Evolutionary conservation across 2,797 vertebrate genomes (phyloP).

Genomic region (Sebastes miniatus): DNA sequence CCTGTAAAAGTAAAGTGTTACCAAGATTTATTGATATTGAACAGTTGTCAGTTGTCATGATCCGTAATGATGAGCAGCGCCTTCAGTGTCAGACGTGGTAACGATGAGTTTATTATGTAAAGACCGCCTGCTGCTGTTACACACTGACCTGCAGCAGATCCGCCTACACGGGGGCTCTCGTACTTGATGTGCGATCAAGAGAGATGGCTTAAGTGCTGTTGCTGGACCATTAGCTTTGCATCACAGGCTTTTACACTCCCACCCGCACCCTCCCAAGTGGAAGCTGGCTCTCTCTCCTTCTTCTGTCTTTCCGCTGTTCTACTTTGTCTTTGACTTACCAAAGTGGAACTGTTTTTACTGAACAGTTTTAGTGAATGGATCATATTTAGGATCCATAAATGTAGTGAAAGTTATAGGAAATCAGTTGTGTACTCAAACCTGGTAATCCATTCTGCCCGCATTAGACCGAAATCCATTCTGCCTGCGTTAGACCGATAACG

Average conservation of each 20-base stretch:
- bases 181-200: neutral
- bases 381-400: neutral
- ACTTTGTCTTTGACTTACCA: neutral
- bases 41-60: neutral
- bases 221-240: slow-evolving; percentile 30
- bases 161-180: neutral
- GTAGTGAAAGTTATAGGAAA: neutral
- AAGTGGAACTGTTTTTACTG: neutral
- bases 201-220: slow-evolving; percentile 34
- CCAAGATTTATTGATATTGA: neutral
- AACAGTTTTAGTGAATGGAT: neutral
- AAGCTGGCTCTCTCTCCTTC: neutral
- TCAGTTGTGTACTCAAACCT: neutral
- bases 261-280: neutral
- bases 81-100: neutral
- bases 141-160: neutral
- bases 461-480: neutral
- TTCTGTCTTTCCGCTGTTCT: neutral
- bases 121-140: neutral
- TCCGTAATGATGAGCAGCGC: neutral
- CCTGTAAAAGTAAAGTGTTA: accelerated
- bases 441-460: no score
- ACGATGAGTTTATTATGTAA: neutral
- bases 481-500: neutral
- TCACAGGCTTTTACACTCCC: slow-evolving; percentile 37